A percentile compares a stretch with the other conserved stretches of the same genome.
phyloP scores from a whole-genome alignment of 2,888 invertebrate genomes.

The Slavum lentiscoides region DNA sequence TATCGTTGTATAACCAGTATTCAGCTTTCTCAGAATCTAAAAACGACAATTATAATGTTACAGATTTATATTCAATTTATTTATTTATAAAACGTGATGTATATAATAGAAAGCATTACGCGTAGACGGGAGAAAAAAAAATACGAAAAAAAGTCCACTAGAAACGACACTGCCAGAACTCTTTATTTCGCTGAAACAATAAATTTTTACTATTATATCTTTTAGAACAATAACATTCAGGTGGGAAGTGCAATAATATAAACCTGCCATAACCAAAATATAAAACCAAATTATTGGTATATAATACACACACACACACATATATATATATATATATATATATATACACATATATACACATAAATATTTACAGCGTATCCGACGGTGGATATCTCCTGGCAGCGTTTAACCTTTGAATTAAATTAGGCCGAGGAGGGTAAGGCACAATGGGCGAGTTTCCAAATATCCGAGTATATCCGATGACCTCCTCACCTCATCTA shows the following conservation, averaged over 20 bases:
- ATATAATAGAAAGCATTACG: background rate
- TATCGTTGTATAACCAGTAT: no score
- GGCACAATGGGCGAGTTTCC: slow-evolving; percentile 37
- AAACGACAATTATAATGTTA: background rate
- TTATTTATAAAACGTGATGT: background rate
- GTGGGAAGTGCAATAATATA: slow-evolving; percentile 50
- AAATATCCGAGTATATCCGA: slow-evolving; percentile 45
- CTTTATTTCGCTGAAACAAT: slow-evolving; percentile 28
- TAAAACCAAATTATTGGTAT: slow-evolving; percentile 30
- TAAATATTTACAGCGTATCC: slow-evolving; percentile 41
- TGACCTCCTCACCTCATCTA: slow-evolving; percentile 33
- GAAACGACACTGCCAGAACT: slow-evolving; percentile 45
- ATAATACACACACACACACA: background rate
- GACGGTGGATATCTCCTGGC: slow-evolving; percentile 49
- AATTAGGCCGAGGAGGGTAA: slow-evolving; percentile 44
- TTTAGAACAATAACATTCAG: slow-evolving; percentile 51
- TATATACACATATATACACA: background rate
- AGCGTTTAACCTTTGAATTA: slow-evolving; percentile 52
- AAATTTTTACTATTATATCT: slow-evolving; percentile 51
- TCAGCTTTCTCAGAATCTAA: no score
- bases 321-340: background rate
- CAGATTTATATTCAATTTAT: background rate
- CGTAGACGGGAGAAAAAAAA: background rate
- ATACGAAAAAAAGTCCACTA: slow-evolving; percentile 8
- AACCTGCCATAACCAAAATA: slow-evolving; percentile 52